Evolutionary conservation across 2,113 vertebrate species (phyloP), one percentile per base, ranked within the genome.

Genomic region (Pterocles burchelli): DNA sequence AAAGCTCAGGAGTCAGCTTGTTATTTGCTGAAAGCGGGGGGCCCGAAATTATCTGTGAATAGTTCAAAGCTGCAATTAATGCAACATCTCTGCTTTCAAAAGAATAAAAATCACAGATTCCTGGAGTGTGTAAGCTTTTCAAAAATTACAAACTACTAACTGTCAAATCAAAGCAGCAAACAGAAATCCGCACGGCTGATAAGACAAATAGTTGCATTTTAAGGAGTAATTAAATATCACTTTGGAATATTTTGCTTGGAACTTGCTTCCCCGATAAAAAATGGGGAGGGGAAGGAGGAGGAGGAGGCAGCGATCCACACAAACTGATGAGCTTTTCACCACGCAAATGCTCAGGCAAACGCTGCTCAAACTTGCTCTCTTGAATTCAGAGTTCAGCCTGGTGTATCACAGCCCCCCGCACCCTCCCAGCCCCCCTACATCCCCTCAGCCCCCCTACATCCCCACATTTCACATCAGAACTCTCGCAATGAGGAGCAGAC

Each of bases 61-160:
- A 96, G 95, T 97, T 97, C 96, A 97, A 97, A 97, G 96, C 91
- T 57, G 74, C 95, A 95, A 91, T 96, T 96, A 96, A 97, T 95
- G 96, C 95, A 88, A 96, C 96, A 95, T 94, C 96, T 91, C 89
- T 25, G 73, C 94, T 96, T 96, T 97, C 95, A 96, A 96, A 96
- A 93, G 94, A 87, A 77, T 4, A 85, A 90, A 94, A 96, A 96
- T 95, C 94, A 96, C 91, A 97, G 96, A 93, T 89, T 96, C 96
- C 94, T 88, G 92, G 85, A 85, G 93, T 33, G 86, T 85, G 92
- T 74, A 94, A 95, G 94, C 97, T 95, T 92, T 96, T 94, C 91
- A 92, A 92, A 96, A 95, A 95, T 90, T 80, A 94, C 95, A 94
- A 95, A 95, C 90, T 93, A 88, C 95, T 96, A 94, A 94, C 94